These are phyloP conservation scores for Pseudonaja textilis DNA, from an alignment of 2,113 vertebrate genomes.

Conservation along the genomic window DNA sequence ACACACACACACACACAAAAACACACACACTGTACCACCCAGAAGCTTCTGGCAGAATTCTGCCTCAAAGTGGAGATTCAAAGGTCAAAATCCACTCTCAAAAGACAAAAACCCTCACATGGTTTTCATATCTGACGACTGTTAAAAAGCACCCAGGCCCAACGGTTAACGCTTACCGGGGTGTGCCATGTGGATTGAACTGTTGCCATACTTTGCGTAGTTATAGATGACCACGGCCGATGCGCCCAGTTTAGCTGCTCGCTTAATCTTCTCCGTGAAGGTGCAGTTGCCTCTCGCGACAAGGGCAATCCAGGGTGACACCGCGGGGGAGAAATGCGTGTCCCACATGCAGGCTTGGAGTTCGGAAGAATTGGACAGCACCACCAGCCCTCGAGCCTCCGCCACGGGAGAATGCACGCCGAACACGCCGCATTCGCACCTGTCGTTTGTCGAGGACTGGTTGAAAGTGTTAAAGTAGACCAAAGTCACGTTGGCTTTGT, in stretches of 20 bases:
- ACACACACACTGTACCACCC: neutral
- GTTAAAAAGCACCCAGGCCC: conserved; percentile 2
- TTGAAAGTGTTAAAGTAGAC: conserved; percentile 55
- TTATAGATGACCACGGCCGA: conserved; percentile 85
- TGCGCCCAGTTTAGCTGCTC: conserved; percentile 71
- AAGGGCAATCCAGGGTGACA: conserved; percentile 80
- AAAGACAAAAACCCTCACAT: neutral
- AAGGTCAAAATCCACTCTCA: neutral
- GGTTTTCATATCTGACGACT: neutral
- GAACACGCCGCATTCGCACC: conserved; percentile 65
- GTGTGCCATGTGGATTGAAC: conserved; percentile 71
- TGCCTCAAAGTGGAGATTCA: neutral
- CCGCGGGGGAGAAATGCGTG: conserved; percentile 51
- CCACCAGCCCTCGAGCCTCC: conserved; percentile 58
- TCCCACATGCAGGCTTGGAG: conserved; percentile 64
- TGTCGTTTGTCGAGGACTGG: conserved; percentile 51
- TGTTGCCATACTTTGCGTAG: conserved; percentile 58
- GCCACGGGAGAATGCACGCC: conserved; percentile 66
- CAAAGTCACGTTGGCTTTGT: conserved; percentile 59
- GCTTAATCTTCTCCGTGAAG: conserved; percentile 81
- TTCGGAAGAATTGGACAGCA: conserved; percentile 55
- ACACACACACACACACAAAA: too few relatives aligned
- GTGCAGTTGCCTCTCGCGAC: conserved; percentile 87
- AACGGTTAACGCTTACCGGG: conserved; percentile 62
- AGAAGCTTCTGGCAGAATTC: neutral